A percentile compares a stretch with the other conserved stretches of the same genome.
These are phyloP conservation scores for Pseudorhiza aurosa DNA, from an alignment of 30 jellyfish, hydroid and myxozoan genomes.

Conservation along the genomic window DNA sequence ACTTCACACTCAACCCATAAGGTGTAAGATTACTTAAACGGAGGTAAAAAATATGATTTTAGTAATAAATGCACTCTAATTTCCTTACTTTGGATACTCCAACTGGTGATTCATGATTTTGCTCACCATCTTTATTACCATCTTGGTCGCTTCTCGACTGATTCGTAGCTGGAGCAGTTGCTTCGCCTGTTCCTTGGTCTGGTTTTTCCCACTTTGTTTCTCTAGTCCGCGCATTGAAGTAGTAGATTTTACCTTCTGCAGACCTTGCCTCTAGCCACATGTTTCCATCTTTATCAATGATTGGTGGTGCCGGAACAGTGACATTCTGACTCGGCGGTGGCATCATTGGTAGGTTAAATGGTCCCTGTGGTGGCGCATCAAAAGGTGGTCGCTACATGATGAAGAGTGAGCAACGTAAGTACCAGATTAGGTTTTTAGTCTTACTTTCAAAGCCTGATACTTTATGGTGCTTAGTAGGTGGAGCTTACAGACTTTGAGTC, in stretches of 20 bases:
- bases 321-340: conserved; percentile 81
- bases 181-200: conserved; percentile 13
- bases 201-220: conserved; percentile 96
- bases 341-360: conserved; percentile 51
- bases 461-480: no score
- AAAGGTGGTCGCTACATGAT: conserved; percentile 17
- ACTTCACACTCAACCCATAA: no score
- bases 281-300: conserved; percentile 89
- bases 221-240: conserved; percentile 92
- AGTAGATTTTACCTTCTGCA: conserved; percentile 96
- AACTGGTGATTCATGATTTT: not conserved
- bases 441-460: no score
- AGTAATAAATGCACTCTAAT: no score
- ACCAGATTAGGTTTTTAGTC: no score
- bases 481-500: no score
- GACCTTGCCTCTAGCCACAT: conserved; percentile 97
- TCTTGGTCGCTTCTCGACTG: conserved; percentile 1
- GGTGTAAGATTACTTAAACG: no score
- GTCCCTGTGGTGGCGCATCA: conserved; percentile 7
- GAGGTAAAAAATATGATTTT: no score
- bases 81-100: not conserved
- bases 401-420: no score
- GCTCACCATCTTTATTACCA: not conserved
- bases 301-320: conserved; percentile 93
- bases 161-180: not conserved